Evolutionary conservation across 2,888 invertebrate species (phyloP).

Genomic region (Pristionchus arcanus): DNA sequence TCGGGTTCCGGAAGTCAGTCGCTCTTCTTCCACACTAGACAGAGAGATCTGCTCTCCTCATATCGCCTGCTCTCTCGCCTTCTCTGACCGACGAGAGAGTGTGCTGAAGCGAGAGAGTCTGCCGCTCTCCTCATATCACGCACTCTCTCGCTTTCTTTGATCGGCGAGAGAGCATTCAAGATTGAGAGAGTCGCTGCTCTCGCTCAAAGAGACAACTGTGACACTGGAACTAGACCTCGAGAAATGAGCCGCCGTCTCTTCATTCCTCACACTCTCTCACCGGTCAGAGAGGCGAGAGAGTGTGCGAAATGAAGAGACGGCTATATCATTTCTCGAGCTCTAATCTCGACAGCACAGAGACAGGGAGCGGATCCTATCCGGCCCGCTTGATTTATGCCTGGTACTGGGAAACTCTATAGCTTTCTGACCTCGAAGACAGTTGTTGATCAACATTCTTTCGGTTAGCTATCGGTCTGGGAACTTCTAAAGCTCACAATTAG

Average conservation of each 20-base stretch:
- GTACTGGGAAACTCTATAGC: neutral
- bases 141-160: too few relatives aligned
- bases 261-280: too few relatives aligned
- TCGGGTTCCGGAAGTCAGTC: slow-evolving; percentile 12
- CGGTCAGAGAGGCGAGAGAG: too few relatives aligned
- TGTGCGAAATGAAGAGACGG: too few relatives aligned
- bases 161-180: neutral
- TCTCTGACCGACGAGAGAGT: neutral
- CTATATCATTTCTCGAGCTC: too few relatives aligned
- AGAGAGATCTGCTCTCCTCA: neutral
- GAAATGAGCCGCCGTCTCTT: too few relatives aligned
- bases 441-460: neutral
- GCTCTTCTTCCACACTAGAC: slow-evolving; percentile 16
- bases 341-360: neutral
- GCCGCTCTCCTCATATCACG: neutral
- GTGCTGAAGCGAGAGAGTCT: neutral
- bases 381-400: neutral
- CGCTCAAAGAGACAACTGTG: neutral
- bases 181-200: neutral
- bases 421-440: neutral
- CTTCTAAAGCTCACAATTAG: too few relatives aligned
- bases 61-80: neutral
- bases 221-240: neutral
- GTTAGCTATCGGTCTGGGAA: too few relatives aligned
- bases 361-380: neutral